These are phyloP conservation scores for Anisognathus igniventris DNA, from an alignment of 2,797 vertebrate species.

Conservation along the genomic window DNA sequence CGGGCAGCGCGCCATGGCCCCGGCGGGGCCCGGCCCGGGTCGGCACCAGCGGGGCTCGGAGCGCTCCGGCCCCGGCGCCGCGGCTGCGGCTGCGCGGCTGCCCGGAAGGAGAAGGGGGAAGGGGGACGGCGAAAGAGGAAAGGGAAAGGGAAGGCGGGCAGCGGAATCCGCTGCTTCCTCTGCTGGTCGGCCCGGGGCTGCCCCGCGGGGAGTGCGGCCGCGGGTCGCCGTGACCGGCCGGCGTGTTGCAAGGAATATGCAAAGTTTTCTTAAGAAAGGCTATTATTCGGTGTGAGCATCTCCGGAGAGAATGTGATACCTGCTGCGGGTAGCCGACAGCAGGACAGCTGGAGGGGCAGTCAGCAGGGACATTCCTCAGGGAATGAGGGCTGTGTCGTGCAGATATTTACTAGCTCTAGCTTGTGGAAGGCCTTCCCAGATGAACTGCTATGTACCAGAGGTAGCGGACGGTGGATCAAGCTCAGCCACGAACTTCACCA, in stretches of 20 bases:
- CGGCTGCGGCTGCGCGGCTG: conserved; percentile 3
- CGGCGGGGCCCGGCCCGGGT: background rate
- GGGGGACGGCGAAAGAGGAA: background rate
- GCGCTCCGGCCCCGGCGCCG: background rate
- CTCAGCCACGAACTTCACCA: background rate
- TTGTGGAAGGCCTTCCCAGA: background rate
- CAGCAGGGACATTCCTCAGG: background rate
- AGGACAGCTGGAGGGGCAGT: background rate
- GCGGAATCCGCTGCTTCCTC: background rate
- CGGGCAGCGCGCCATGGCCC: background rate
- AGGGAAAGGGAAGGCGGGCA: background rate
- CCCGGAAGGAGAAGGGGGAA: background rate
- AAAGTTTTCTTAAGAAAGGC: background rate
- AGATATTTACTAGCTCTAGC: background rate
- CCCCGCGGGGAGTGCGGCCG: background rate
- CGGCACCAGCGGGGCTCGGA: background rate
- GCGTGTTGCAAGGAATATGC: background rate
- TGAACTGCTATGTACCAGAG: background rate
- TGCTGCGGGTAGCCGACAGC: background rate
- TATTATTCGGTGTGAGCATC: background rate
- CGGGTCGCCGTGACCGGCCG: background rate
- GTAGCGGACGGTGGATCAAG: background rate
- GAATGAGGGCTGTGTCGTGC: background rate
- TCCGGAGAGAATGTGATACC: background rate
- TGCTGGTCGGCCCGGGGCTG: no score